Base-by-base conservation (phyloP, 2,113 vertebrate species). In the Melanocharis versteri region DNA sequence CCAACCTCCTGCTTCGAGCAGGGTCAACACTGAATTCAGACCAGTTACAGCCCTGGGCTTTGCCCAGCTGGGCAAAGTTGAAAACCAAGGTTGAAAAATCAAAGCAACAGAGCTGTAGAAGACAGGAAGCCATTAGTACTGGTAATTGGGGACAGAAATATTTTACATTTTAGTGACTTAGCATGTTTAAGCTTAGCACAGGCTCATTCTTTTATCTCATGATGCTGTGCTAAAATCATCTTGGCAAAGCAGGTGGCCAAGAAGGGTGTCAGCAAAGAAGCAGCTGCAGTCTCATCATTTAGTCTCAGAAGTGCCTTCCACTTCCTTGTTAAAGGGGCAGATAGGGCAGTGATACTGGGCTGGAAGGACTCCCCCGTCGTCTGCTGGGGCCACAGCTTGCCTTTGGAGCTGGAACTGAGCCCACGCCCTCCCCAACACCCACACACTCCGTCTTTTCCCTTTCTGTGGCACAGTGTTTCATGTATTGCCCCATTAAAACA, bases 151-250 rank as follows among this genome's bases (percentile, higher is more conserved):
- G 84, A 87, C 89, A 88, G 75, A 96, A 96, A 90, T 90, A 94
- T 91, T 95, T 95, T 90, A 54, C 75, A 89, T 94, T 94, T 96
- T 51, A 95, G 81, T 85, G 81, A 93, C 78, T 94, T 95, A 75
- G 91, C 87, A 88, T 94, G 75, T 91, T 94, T 94, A 87, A 94
- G 93, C 93, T 96, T 95, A 90, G 87, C 93, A 69, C 65, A 96
- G 66, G 57, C 93, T 94, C 5, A 0, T 39, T 91, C 87, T 95
- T 89, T 80, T 83, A 20, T 93, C 45, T 94, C 82, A 69, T 70
- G 82, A 76, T 65, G 86, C 83, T 83, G 62, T 58, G 66, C 89
- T 94, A 90, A 91, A 94, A 95, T 90, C 82, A 39, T 89, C 90
- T 93, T 91, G 84, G 78, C 75, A 54, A 94, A 96, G 87, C 91